Base-by-base conservation (phyloP, 2,888 invertebrate species). In the Oscheius sp. region DNA sequence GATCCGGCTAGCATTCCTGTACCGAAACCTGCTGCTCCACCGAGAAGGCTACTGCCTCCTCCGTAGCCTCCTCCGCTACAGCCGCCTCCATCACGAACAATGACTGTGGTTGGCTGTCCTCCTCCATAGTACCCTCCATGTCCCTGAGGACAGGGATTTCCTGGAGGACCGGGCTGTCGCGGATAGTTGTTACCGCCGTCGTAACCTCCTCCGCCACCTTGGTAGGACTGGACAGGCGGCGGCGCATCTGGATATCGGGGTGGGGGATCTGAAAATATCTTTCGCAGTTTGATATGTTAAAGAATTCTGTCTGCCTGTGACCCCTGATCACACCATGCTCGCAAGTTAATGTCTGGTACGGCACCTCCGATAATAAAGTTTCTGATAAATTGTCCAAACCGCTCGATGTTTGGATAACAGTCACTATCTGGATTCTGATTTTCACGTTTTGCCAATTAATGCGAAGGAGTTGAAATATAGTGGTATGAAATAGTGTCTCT, bases 191-290 rank as follows among this genome's bases (percentile, higher is more conserved):
- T 13, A 59, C 79, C 79, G 0, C 65, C 70, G 32, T 51, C 57
- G 11, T 59, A 55, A 21, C 73, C 70, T 0, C 74, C 79, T 11
- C 76, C 79, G 11, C 57, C 33, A 0, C 62, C 33, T 11, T 74
- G 70, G 51, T 42, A 2, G 7, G 70, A 51, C 59, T 80, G 79
- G 9, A 78, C 79, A 57, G 84, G 84, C 13, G 84, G 83, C 4
- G 86, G 86, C 29, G 78, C 83, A 60, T 80, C 79, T 21, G 87
- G 87, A 63, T 87, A 87, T 42, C 80, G 80, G n/a, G 85, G 73
- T 10, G 87, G 86, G 0, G 87, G 87, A n/a, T 79, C 87, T 85
- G 65, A 76, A 85, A 82, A 21, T 21, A 21, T 21, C 21, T 21
- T 21, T 21, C 21, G 21, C 21, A 21, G 21, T 21, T 0, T 21